phyloP scores from a whole-genome alignment of 2,888 invertebrate genomes.

The Mongoloraphidia duomilia region DNA sequence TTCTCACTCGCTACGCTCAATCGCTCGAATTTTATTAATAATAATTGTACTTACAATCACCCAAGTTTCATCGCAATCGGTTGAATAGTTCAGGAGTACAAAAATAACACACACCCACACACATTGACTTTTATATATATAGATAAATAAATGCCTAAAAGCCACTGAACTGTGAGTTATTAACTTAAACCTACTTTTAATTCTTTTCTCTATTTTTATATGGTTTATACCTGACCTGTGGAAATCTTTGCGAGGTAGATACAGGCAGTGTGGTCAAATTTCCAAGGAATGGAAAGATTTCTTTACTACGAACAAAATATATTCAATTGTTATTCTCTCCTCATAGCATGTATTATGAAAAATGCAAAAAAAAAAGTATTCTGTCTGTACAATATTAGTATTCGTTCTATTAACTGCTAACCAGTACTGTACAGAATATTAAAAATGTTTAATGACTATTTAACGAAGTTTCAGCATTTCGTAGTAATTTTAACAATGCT shows the following conservation, averaged over 20 bases:
- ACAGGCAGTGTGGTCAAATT: conserved; percentile 3
- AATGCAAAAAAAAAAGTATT: too few species aligned
- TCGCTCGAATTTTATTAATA: neutral
- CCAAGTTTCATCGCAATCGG: too few species aligned
- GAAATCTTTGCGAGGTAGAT: conserved; percentile 4
- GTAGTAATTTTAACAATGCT: too few species aligned
- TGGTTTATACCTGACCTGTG: conserved; percentile 1
- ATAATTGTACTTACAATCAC: conserved; percentile 1
- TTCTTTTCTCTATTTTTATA: neutral
- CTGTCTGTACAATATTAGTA: too few species aligned
- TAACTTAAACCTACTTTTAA: neutral
- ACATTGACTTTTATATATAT: too few species aligned
- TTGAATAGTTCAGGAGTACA: conserved; percentile 1
- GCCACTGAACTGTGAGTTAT: neutral
- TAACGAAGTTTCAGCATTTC: too few species aligned
- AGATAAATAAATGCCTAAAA: neutral
- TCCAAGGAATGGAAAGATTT: conserved; percentile 4
- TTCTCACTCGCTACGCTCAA: too few species aligned
- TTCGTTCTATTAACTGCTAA: too few species aligned
- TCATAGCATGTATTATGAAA: too few species aligned
- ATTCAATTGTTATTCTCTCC: neutral
- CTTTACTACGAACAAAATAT: conserved; percentile 3
- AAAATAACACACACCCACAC: neutral
- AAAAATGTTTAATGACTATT: too few species aligned
- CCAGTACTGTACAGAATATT: too few species aligned